Evolutionary conservation across 1,140 invertebrate genomes (phyloP).

Genomic region (Bathynomus jamesi): DNA sequence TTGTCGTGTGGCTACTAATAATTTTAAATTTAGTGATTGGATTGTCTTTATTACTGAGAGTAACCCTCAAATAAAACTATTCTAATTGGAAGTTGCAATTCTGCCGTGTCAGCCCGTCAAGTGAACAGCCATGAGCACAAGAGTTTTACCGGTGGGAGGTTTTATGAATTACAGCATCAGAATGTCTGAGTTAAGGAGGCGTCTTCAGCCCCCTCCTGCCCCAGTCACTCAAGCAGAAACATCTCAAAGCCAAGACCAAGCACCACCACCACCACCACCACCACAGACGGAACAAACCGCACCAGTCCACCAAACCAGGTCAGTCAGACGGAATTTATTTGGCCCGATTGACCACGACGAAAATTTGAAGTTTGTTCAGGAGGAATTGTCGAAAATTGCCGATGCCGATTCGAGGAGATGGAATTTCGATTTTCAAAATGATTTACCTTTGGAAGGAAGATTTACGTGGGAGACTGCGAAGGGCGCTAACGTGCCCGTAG

Average conservation of each 20-base stretch:
- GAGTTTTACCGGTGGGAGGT: not conserved
- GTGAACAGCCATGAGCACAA: not conserved
- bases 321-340: constrained; percentile 45
- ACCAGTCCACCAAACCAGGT: not conserved
- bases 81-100: not conserved
- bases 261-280: not conserved
- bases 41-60: not conserved
- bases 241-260: not conserved
- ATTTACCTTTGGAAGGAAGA: constrained; percentile 40
- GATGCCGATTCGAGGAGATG: constrained; percentile 45
- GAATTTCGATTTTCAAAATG: constrained; percentile 48
- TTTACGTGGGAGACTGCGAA: constrained; percentile 24
- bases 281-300: not conserved
- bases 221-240: not conserved
- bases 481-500: constrained; percentile 14
- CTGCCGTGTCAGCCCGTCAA: not conserved
- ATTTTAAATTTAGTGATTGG: not conserved
- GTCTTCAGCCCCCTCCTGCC: not conserved
- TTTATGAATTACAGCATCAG: not conserved
- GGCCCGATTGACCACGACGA: constrained; percentile 50
- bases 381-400: constrained; percentile 45
- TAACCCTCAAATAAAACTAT: not conserved
- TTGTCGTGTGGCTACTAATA: not conserved
- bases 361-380: constrained; percentile 44
- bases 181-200: not conserved